These are phyloP conservation scores for Ariopsis seemanni DNA, from an alignment of 2,113 vertebrate genomes.

Conservation along the genomic window DNA sequence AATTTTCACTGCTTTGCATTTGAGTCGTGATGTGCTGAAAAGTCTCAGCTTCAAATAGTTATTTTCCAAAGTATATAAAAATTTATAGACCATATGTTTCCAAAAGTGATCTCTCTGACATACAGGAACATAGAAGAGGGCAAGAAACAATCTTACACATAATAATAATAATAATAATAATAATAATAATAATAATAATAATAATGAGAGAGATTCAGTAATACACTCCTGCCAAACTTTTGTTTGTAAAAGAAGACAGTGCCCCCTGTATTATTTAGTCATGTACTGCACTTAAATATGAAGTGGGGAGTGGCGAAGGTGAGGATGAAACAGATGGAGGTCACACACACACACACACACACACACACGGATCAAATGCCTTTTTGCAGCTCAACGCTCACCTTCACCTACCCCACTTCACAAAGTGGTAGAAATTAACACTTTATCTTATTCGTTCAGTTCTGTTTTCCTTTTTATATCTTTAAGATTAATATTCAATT, in stretches of 20 bases:
- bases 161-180: neutral
- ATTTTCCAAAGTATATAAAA: neutral
- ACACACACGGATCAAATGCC: neutral
- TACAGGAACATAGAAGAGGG: neutral
- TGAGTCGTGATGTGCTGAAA: neutral
- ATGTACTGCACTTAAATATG: constrained; percentile 1
- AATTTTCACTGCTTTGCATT: neutral
- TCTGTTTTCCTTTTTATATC: neutral
- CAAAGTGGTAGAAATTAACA: neutral
- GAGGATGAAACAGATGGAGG: neutral
- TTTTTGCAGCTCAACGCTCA: neutral
- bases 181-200: too few relatives aligned
- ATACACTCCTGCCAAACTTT: neutral
- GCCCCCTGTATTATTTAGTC: constrained; percentile 6
- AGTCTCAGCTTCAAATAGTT: neutral
- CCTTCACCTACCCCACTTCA: neutral
- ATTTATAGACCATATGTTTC: neutral
- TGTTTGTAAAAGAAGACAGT: constrained; percentile 2
- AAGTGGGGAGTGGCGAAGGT: neutral
- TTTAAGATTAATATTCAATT: neutral
- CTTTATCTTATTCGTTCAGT: neutral
- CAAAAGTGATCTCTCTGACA: neutral
- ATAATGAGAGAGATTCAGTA: neutral
- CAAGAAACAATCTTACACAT: neutral
- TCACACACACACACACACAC: neutral